Evolutionary conservation across 2,113 vertebrate genomes (phyloP), one percentile per base, ranked within the genome.

Genomic region (Lagenorhynchus albirostris): DNA sequence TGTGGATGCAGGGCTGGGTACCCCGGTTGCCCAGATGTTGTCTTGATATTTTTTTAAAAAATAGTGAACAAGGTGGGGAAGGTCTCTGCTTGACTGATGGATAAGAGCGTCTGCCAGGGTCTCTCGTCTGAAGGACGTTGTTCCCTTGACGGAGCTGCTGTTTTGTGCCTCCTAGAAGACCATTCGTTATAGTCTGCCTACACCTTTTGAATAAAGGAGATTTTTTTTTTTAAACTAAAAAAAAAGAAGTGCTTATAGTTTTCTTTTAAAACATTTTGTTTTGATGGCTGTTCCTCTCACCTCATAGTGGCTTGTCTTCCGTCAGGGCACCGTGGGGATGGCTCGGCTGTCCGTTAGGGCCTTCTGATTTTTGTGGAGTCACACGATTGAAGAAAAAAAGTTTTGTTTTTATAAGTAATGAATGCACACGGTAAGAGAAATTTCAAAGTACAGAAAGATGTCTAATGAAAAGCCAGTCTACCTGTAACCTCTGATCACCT

Each of bases 161-260:
- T 68, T 44, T 9, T 18, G 47, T 47, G n/a, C 25, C 70, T 38
- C 58, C 41, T 20, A 29, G 41, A 55, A 67, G 38, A 38, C 58
- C n/a, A 2, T 33, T 10, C 8, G 0, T 31, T 50, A 8, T 4
- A 31, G 7, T 60, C 33, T 26, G n/a, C 53, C 2, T 6, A 0
- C 33, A 31, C 29, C 55, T 79, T 90, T 58, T 33, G 60, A 87
- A 77, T 44, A 36, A 50, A 83, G 60, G 38, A 31, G 3, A 31
- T 53, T 12, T 36, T n/a, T 41, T 41, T 70, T 58, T 65, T 65
- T 53, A 1, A 53, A 3, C 38, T 10, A 31, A 33, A 81, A 76
- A 71, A 91, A 71, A 91, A 67, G 21, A 62, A 41, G 17, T 67
- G 10, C 2, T 83, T 73, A 3, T n/a, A 13, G 31, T 67, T 88